Percentiles rank a stretch among this genome's conserved stretches.
Conservation (phyloP, 2,888 invertebrate genomes). For the Mystacides longicornis region DNA sequence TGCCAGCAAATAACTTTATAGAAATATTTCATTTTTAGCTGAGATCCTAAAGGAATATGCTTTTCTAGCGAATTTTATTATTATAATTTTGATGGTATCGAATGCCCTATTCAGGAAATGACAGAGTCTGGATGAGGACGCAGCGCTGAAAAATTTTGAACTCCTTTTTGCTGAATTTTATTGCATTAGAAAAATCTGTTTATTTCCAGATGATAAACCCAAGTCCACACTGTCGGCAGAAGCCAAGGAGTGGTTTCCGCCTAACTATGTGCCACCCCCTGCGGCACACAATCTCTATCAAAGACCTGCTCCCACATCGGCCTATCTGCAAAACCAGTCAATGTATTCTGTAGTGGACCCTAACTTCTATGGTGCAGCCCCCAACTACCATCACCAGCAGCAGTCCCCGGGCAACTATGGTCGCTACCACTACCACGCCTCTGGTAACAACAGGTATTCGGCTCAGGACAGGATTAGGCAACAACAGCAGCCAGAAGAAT, state of each 20-base stretch:
- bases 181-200: too few species aligned
- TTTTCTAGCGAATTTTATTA: too few species aligned
- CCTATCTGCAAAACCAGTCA: conserved; percentile 10
- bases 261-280: conserved; percentile 37
- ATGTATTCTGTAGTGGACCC: conserved; percentile 25
- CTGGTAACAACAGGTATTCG: conserved; percentile 18
- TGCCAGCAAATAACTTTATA: too few species aligned
- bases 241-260: conserved; percentile 55
- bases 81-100: too few species aligned
- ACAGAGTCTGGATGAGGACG: too few species aligned
- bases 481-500: conserved; percentile 36
- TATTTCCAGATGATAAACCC: conserved; percentile 19
- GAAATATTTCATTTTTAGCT: too few species aligned
- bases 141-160: too few species aligned
- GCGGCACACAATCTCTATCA: conserved; percentile 30
- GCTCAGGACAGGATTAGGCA: conserved; percentile 38
- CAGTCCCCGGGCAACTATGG: conserved; percentile 12
- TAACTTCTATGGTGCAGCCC: conserved; percentile 27
- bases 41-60: too few species aligned
- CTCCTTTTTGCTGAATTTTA: too few species aligned
- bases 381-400: neutral
- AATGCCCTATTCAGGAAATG: too few species aligned
- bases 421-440: conserved; percentile 15
- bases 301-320: conserved; percentile 8
- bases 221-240: conserved; percentile 47